phyloP scores from a whole-genome alignment of 2,113 vertebrate genomes.

The Sclerurus mexicanus region DNA sequence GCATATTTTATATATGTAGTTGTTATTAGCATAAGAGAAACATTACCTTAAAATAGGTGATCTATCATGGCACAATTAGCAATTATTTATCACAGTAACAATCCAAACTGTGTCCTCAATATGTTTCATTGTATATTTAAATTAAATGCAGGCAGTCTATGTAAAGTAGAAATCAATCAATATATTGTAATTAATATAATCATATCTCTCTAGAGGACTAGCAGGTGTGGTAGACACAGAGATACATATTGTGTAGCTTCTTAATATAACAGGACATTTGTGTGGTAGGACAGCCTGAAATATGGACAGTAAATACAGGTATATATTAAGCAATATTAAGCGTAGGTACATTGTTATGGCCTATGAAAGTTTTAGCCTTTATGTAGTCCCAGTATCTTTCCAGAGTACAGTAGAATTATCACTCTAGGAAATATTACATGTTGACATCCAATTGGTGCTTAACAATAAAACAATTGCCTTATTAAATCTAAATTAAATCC shows the following conservation, averaged over 20 bases:
- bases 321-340: background rate
- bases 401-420: background rate
- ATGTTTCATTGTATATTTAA: conserved; percentile 42
- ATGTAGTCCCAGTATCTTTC: background rate
- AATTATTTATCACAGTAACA: conserved; percentile 30
- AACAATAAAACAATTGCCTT: conserved; percentile 57
- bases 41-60: background rate
- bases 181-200: conserved; percentile 59
- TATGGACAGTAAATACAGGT: background rate
- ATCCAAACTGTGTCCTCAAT: background rate
- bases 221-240: conserved; percentile 1
- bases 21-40: background rate
- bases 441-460: conserved; percentile 44
- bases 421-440: background rate
- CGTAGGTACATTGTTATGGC: background rate
- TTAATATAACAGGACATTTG: background rate
- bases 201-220: conserved; percentile 3
- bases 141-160: background rate
- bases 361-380: background rate
- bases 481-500: conserved; percentile 62
- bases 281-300: background rate
- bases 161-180: conserved; percentile 53
- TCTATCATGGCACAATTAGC: background rate
- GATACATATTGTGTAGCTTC: background rate
- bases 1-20: background rate